These are phyloP conservation scores for Hafferia zeledoni DNA, from an alignment of 2,797 vertebrate genomes.

Conservation along the genomic window DNA sequence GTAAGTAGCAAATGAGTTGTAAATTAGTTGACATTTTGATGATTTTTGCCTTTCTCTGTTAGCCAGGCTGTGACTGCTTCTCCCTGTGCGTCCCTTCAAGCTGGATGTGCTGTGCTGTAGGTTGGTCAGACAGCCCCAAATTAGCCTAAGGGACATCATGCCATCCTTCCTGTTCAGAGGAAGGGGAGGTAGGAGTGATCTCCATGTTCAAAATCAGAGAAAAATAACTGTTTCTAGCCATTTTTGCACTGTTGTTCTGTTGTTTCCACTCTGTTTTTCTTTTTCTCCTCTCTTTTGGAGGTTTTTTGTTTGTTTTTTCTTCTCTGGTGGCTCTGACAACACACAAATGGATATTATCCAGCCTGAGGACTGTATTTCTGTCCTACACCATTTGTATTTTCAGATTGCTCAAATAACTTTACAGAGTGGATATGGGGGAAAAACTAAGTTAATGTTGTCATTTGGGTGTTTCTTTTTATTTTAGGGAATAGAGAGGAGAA, in stretches of 20 bases:
- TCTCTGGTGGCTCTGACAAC: background rate
- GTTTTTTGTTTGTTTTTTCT: background rate
- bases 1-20: slow-evolving; percentile 49
- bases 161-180: background rate
- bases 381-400: background rate
- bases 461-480: slow-evolving; percentile 6
- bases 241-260: background rate
- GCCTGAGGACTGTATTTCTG: background rate
- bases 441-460: background rate
- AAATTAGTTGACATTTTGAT: slow-evolving; percentile 47
- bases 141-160: background rate
- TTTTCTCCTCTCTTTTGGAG: background rate
- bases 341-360: background rate
- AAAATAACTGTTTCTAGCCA: background rate
- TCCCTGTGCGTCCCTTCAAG: background rate
- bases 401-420: background rate
- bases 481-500: background rate
- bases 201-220: background rate
- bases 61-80: background rate
- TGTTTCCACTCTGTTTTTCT: background rate
- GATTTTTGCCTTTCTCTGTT: background rate
- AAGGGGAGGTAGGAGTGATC: background rate
- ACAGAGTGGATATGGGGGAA: background rate
- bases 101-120: background rate
- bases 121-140: background rate